Conservation (phyloP, 64 coral and sea anemone species). For the Porites lutea region DNA sequence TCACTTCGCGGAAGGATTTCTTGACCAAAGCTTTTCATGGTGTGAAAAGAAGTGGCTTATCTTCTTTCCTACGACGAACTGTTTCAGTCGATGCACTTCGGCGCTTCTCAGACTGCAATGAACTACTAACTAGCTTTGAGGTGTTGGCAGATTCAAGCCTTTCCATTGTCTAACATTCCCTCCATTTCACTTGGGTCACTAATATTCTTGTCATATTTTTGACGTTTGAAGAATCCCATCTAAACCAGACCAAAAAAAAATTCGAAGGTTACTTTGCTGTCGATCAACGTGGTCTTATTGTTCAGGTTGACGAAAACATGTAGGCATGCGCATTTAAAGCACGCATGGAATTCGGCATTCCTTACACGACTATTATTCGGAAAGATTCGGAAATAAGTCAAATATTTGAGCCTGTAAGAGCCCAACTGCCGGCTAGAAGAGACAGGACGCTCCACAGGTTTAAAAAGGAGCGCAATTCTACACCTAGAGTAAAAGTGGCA, state of each 20-base stretch:
- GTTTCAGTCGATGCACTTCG: neutral
- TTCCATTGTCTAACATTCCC: slow-evolving; percentile 51
- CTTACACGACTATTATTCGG: too few species aligned
- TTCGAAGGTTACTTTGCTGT: neutral
- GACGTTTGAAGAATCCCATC: slow-evolving; percentile 73
- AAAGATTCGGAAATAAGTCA: too few species aligned
- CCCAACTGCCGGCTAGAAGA: too few species aligned
- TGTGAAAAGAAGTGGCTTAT: neutral
- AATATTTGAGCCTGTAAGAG: too few species aligned
- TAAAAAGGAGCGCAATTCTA: too few species aligned
- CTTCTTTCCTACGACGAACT: neutral
- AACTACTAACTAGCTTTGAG: neutral
- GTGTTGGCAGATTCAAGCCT: neutral
- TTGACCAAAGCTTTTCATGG: neutral
- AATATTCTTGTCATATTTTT: slow-evolving; percentile 75
- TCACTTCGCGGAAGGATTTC: too few species aligned
- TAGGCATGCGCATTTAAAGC: too few species aligned
- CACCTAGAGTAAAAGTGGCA: too few species aligned
- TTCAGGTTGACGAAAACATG: too few species aligned
- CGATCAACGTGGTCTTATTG: neutral
- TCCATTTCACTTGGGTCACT: slow-evolving; percentile 33
- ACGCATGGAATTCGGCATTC: too few species aligned
- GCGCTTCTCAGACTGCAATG: neutral
- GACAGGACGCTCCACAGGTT: too few species aligned
- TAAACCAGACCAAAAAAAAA: neutral